Evolutionary conservation across 1,140 invertebrate species (phyloP).

Genomic region (Magallana angulata): DNA sequence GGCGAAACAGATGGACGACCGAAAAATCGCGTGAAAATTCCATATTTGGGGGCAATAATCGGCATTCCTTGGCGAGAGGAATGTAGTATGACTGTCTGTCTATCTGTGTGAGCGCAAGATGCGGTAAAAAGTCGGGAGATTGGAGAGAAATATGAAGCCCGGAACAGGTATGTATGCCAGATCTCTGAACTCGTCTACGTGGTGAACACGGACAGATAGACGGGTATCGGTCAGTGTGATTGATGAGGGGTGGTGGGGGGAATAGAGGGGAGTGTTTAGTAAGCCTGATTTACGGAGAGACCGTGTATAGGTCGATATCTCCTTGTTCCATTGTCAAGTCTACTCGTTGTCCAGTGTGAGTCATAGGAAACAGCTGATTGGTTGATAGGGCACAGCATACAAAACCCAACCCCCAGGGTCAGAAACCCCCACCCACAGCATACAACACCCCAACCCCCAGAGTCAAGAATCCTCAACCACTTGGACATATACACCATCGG

Average conservation of each 20-base stretch:
- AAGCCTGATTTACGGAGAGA: background rate
- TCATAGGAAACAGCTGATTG: conserved; percentile 13
- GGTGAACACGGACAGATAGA: too few relatives aligned
- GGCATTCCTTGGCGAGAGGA: background rate
- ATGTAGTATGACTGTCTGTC: conserved; percentile 2
- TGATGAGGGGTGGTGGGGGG: too few relatives aligned
- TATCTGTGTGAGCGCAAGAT: background rate
- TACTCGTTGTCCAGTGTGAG: background rate
- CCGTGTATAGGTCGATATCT: background rate
- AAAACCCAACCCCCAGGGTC: background rate
- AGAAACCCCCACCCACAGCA: background rate
- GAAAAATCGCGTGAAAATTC: conserved; percentile 1
- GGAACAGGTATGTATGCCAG: background rate
- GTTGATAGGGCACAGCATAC: background rate
- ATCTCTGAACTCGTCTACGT: too few relatives aligned
- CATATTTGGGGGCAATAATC: background rate
- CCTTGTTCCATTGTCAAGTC: background rate
- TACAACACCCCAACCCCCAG: background rate
- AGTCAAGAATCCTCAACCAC: background rate
- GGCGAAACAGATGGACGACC: background rate
- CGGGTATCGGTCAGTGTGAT: too few relatives aligned
- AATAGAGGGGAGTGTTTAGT: too few relatives aligned
- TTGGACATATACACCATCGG: too few relatives aligned
- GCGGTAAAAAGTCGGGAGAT: background rate
- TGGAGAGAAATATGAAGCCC: conserved; percentile 18